Evolutionary conservation across 1,140 invertebrate genomes (phyloP).

Genomic region (Scaptomyza hsui): DNA sequence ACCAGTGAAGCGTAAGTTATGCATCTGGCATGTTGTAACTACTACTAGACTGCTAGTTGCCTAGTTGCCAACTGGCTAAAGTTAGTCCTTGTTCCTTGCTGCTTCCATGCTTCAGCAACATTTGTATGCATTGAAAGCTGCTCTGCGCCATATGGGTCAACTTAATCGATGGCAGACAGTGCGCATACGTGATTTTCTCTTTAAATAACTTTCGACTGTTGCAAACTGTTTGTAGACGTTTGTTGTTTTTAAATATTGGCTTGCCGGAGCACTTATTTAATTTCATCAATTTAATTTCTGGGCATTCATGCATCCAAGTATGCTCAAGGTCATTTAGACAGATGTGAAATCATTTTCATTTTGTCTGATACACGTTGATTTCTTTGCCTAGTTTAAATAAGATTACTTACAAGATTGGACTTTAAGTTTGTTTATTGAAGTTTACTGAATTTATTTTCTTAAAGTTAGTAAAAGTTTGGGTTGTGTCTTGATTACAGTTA

Average conservation of each 20-base stretch:
- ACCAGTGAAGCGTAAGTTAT: slow-evolving; percentile 53
- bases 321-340: neutral
- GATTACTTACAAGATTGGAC: too few relatives aligned
- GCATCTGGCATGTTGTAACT: slow-evolving; percentile 45
- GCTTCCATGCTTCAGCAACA: neutral
- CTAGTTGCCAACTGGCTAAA: slow-evolving; percentile 39
- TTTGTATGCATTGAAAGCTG: slow-evolving; percentile 51
- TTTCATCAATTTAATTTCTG: neutral
- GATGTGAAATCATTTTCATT: neutral
- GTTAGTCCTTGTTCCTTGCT: slow-evolving; percentile 22
- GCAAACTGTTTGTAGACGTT: neutral
- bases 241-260: slow-evolving; percentile 18
- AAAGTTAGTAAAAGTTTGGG: too few relatives aligned
- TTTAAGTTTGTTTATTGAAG: too few relatives aligned
- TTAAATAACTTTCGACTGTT: slow-evolving; percentile 15
- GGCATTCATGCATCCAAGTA: neutral
- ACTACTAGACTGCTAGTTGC: slow-evolving; percentile 14
- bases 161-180: slow-evolving; percentile 48
- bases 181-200: slow-evolving; percentile 48
- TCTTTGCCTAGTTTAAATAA: too few relatives aligned
- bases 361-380: too few relatives aligned
- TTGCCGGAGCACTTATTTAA: neutral
- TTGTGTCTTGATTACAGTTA: too few relatives aligned
- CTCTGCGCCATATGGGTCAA: slow-evolving; percentile 39
- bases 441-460: too few relatives aligned